Evolutionary conservation across 1,140 invertebrate genomes (phyloP).

Genomic region (Apis florea): DNA sequence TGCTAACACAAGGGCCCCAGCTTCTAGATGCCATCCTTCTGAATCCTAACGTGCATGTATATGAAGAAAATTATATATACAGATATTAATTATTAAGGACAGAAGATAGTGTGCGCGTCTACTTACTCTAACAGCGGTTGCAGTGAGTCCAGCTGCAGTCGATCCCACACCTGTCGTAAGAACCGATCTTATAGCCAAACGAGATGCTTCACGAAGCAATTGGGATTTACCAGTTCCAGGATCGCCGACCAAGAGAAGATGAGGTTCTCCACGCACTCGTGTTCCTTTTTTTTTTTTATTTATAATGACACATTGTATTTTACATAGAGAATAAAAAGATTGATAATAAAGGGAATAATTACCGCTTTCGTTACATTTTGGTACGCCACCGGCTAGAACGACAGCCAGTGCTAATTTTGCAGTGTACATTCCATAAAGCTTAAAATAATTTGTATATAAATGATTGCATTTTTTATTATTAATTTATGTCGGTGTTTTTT

Average conservation of each 20-base stretch:
- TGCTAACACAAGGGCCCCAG: slow-evolving; percentile 90
- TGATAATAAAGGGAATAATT: background rate
- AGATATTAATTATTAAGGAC: background rate
- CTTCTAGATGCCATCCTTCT: slow-evolving; percentile 94
- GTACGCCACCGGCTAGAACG: slow-evolving; percentile 86
- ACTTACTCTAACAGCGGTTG: slow-evolving; percentile 89
- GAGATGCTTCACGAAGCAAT: slow-evolving; percentile 88
- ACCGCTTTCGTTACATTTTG: slow-evolving; percentile 81
- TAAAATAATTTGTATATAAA: slow-evolving; percentile 68
- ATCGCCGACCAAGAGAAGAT: slow-evolving; percentile 94
- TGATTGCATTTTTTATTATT: background rate
- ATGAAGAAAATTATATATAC: background rate
- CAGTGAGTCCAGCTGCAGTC: slow-evolving; percentile 93
- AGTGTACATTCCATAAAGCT: slow-evolving; percentile 93
- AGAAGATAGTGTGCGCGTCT: background rate
- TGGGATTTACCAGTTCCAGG: slow-evolving; percentile 96
- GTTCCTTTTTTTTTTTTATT: slow-evolving; percentile 65
- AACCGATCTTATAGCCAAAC: slow-evolving; percentile 88
- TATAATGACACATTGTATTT: slow-evolving; percentile 17
- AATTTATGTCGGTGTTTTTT: too few species aligned
- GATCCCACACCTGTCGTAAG: slow-evolving; percentile 93
- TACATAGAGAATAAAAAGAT: slow-evolving; percentile 10
- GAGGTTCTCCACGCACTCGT: slow-evolving; percentile 87
- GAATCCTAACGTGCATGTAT: slow-evolving; percentile 82
- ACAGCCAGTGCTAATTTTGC: slow-evolving; percentile 92